Base-by-base conservation (phyloP, 2,797 vertebrate genomes). In the Hydrolagus colliei region DNA sequence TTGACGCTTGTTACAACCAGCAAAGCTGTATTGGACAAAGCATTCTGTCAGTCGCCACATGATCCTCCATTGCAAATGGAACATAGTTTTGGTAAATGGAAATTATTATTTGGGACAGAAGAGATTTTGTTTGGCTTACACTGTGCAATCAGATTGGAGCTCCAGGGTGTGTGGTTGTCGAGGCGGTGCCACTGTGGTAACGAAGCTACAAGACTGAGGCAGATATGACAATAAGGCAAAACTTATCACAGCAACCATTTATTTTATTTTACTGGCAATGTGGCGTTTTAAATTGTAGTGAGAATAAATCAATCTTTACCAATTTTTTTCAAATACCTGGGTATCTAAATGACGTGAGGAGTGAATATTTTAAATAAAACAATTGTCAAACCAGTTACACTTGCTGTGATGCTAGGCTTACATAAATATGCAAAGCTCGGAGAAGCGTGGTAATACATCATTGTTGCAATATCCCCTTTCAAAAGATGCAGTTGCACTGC, bases 1-100 rank as follows among this genome's bases (percentile, higher is more conserved):
- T 96, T 92, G 93, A 96, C 86, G 95, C 97, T 98, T 98, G 98
- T 99, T 96, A 98, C 96, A 96, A 98, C 95, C 95, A 95, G 95
- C 94, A 95, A 95, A 96, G 96, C 97, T 95, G 91, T 88, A 91
- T 96, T 86, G 94, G 95, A 97, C 97, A 98, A 95, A 95, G 93
- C 92, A 89, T 92, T 94, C 96, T 97, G 97, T 98, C 98, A 97
- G 92, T 96, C 94, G 92, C 92, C 92, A 88, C 90, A 91, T 93
- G 92, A 92, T 92, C 93, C 93, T 93, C 90, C 89, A 86, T 92
- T 68, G 14, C 89, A 86, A 86, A 59, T 87, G 80, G 89, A 94
- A 93, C 89, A 89, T 87, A 88, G 86, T 88, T 86, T 87, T 88
- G 87, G 87, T 86, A 72, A 73, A 84, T 85, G 74, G 73, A 86